Conservation (phyloP, 2,888 invertebrate species). For the Sarcophaga caerulescens region DNA sequence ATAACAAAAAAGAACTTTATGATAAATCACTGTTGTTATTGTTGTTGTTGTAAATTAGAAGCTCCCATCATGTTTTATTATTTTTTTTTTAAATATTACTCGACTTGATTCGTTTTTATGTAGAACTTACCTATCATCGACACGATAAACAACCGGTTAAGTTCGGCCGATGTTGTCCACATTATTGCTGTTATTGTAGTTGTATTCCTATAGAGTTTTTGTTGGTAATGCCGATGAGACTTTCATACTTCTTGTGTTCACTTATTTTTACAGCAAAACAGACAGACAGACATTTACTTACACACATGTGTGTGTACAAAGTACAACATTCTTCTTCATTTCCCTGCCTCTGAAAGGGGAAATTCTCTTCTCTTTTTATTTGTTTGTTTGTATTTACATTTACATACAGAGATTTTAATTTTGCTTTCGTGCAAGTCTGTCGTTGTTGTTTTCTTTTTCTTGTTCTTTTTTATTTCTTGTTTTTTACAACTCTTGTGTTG, state of each 20-base stretch:
- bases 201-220: conserved; percentile 7
- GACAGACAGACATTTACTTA: no score
- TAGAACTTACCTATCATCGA: conserved; percentile 38
- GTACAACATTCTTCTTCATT: neutral
- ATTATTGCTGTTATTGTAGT: conserved; percentile 25
- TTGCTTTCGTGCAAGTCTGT: conserved; percentile 65
- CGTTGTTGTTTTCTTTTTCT: conserved; percentile 64
- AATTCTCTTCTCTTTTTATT: neutral
- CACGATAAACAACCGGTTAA: conserved; percentile 58
- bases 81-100: neutral
- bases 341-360: neutral
- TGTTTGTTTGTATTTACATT: neutral
- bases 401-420: conserved; percentile 34
- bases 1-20: conserved; percentile 14
- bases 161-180: conserved; percentile 16
- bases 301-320: neutral
- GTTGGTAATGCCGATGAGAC: conserved; percentile 18
- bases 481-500: conserved; percentile 61
- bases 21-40: neutral
- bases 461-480: conserved; percentile 69
- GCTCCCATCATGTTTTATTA: conserved; percentile 38
- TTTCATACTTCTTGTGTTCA: conserved; percentile 38
- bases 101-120: conserved; percentile 22
- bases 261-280: neutral
- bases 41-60: conserved; percentile 51